Percentiles rank a stretch among this genome's conserved stretches.
Evolutionary conservation across 2,113 vertebrate species (phyloP).

Genomic region (Poeciliopsis prolifica): DNA sequence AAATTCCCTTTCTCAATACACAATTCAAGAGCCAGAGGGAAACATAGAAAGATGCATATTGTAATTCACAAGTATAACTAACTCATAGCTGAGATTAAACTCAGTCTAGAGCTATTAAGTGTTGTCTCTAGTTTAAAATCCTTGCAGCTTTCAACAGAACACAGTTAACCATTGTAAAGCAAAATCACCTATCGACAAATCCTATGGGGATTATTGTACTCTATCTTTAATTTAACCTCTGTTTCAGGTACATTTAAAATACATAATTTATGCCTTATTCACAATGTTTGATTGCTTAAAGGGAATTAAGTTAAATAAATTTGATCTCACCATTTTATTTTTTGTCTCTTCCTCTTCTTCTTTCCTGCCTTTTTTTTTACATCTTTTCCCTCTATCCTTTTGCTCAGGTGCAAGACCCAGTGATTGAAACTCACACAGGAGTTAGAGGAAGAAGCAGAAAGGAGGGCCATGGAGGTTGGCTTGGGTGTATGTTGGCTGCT

Average conservation of each 20-base stretch:
- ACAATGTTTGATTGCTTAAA: slow-evolving; percentile 54
- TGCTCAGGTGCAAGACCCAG: slow-evolving; percentile 80
- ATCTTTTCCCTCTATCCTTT: slow-evolving; percentile 24
- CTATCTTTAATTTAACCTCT: slow-evolving; percentile 57
- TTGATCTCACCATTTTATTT: slow-evolving; percentile 51
- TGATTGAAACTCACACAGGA: slow-evolving; percentile 73
- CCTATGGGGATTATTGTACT: slow-evolving; percentile 49
- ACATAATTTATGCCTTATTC: slow-evolving; percentile 58
- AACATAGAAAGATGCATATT: not conserved
- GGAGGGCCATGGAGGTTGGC: slow-evolving; percentile 78
- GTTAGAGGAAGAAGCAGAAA: slow-evolving; percentile 56
- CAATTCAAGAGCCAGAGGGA: slow-evolving; percentile 13
- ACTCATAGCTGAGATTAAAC: slow-evolving; percentile 12
- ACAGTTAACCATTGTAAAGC: not conserved
- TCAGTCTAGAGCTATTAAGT: not conserved
- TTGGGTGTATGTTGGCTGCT: slow-evolving; percentile 81
- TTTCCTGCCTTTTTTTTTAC: not conserved
- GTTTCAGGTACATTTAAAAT: slow-evolving; percentile 57
- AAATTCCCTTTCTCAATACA: slow-evolving; percentile 5
- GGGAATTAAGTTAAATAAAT: slow-evolving; percentile 53
- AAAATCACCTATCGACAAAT: slow-evolving; percentile 35
- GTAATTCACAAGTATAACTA: slow-evolving; percentile 34
- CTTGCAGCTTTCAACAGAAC: not conserved
- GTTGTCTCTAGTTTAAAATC: not conserved
- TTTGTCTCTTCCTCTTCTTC: slow-evolving; percentile 36